Evolutionary conservation across 2,797 vertebrate genomes (phyloP), one percentile per base, ranked within the genome.

Genomic region (Rhinogobio ventralis): DNA sequence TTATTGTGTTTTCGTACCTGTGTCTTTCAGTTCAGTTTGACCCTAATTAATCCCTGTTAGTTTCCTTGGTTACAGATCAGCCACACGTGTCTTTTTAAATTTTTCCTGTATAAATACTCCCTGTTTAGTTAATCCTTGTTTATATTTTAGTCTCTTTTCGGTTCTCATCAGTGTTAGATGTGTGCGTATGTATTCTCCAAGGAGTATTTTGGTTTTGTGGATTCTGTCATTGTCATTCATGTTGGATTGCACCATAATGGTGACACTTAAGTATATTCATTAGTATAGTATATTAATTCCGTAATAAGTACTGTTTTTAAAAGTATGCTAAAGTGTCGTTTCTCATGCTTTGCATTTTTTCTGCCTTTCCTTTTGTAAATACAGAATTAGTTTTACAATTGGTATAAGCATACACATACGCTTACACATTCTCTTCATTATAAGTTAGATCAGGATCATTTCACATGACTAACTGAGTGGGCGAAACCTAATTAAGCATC

Each of bases 401-500:
- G 11, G n/a, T 28, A 60, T 53, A 62, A 25, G 49, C 33, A 14
- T 23, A 25, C 33, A 19, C 15, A 25, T 28, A 55, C 10, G 1
- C 77, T 62, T 73, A 74, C 28, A 73, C 39, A 45, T 83, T 79
- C n/a, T 66, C 39, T 79, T 55, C 30, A 55, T 75, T 20, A 55
- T 55, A 75, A 75, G 74, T 79, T 79, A 14, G 36, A 13, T 66
- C 45, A 85, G 84, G 76, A 67, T 79, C 90, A 82, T 73, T 87
- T 89, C 87, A 86, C 80, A 87, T 86, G 74, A 66, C 88, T 89
- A 91, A 91, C 82, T 92, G 91, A 88, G 86, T 87, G 85, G 86
- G 87, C 79, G 81, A 91, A 93, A 93, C 87, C 88, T 89, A 91
- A 94, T 93, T 92, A 92, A 87, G 86, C 80, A 77, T 64, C 87